Evolutionary conservation across 2,113 vertebrate genomes (phyloP), one percentile per base, ranked within the genome.

Genomic region (Callionymus lyra): DNA sequence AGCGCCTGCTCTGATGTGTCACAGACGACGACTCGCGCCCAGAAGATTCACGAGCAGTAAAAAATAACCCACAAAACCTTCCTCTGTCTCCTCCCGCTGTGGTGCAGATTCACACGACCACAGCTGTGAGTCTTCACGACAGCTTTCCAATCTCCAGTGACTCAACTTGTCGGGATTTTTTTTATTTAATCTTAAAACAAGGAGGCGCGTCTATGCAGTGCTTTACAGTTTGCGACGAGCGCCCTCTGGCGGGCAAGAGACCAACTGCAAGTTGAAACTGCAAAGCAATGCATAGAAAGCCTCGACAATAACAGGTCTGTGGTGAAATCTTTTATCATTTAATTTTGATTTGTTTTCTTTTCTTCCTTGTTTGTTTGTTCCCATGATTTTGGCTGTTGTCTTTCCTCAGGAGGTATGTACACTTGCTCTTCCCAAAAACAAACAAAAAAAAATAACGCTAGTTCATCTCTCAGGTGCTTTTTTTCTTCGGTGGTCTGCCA

Each of bases 381-480:
- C 92, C 93, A 90, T 94, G 91, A 90, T 91, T 92, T 92, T 89
- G 91, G 91, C 90, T 93, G 88, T 92, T 89, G 85, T 91, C 87
- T 92, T 90, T 93, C 91, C 89, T 85, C 92, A 98, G 94, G 94
- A 98, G 94, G 94, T 97, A 97, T 81, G 94, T 98, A 94, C 82
- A 76, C 84, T 88, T 88, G 75, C 50, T 84, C 61, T 65, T 80
- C 76, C 77, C 65, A 63, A 72, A 39, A 39, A 16, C n/a, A 27
- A 27, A 27, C 10, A 42, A 41, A 6, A 41, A 13, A 41, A 41
- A 21, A 17, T 12, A 19, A 76, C 6, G 61, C 70, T 80, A 74
- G 77, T 72, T 61, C 74, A 76, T 85, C 31, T 83, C 85, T 84
- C 56, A 65, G 84, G 88, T 74, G 82, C 89, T 91, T 87, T n/a